Evolutionary conservation across 2,113 vertebrate species (phyloP), one percentile per base, ranked within the genome.

Genomic region (Macrotis lagotis): DNA sequence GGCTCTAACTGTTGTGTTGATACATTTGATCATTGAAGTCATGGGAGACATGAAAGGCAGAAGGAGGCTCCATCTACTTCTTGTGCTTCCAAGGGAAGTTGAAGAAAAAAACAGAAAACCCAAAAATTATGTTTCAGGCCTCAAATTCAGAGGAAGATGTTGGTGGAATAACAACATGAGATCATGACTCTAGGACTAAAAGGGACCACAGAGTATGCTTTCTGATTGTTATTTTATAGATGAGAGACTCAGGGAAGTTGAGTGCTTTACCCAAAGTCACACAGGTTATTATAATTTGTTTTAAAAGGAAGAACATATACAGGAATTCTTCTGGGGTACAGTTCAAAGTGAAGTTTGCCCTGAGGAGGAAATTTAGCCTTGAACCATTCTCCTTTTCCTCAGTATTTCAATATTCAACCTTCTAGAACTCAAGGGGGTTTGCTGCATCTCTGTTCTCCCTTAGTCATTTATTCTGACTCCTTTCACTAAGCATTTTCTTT

Each of bases 21-120:
- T 94, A 93, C 44, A 51, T 94, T 92, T 22, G 74, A 0, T 94
- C 0, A 0, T 22, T 88, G 48, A 0, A 0, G 14, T 25, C 50
- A 83, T 47, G 10, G 50, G 88, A 49, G 7, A 37, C 28, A 49
- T 44, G 37, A 0, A 0, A 51, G 14, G 37, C n/a, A 95, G 89
- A 52, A 90, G 49, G 16, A 9, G 89, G 25, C 50, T n/a, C 74
- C 50, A 19, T 89, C 90, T 51, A 1, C 89, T 48, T 95, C n/a
- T 90, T 16, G 0, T 24, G 4, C 92, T 97, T 95, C 47, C 52
- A 11, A 14, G 28, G 66, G 66, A 83, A 83, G 22, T 83, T 66
- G 55, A 44, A 83, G 14, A 44, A 83, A 14, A 74, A n/a, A 37
- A 66, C 12, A 9, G 4, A 6, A 55, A 59, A 31, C 28, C n/a